phyloP scores from a whole-genome alignment of 1,140 invertebrate genomes.

The Thaumatotibia leucotreta region DNA sequence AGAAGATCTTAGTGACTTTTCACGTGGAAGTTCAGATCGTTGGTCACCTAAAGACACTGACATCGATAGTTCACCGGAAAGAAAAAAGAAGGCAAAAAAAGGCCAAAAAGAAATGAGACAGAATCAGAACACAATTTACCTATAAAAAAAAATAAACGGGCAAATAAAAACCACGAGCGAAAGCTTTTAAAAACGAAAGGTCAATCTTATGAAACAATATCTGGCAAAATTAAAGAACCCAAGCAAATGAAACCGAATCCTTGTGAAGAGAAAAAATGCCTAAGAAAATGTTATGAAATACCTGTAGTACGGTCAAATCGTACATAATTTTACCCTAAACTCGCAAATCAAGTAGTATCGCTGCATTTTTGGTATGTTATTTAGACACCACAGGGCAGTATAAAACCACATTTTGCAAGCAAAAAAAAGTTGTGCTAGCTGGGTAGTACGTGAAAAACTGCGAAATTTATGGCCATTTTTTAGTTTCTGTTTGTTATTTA shows the following conservation, averaged over 20 bases:
- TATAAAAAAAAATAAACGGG: background rate
- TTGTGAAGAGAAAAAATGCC: background rate
- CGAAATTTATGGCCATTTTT: too few relatives aligned
- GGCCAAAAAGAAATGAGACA: background rate
- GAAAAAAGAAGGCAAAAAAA: background rate
- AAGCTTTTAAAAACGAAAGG: background rate
- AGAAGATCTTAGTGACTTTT: background rate
- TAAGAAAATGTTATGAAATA: background rate
- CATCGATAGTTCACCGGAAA: background rate
- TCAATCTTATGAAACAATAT: background rate
- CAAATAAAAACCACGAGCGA: background rate
- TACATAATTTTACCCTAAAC: too few relatives aligned
- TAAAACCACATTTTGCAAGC: too few relatives aligned
- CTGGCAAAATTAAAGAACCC: background rate
- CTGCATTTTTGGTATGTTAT: too few relatives aligned
- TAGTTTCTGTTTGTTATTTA: too few relatives aligned
- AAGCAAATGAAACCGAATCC: background rate
- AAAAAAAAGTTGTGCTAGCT: too few relatives aligned
- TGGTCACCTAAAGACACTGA: background rate
- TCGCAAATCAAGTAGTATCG: too few relatives aligned
- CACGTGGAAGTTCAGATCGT: background rate
- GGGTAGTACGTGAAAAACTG: too few relatives aligned
- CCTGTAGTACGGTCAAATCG: too few relatives aligned
- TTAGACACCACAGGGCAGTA: too few relatives aligned
- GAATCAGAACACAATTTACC: background rate